Evolutionary conservation across 1,140 invertebrate genomes (phyloP), one percentile per base, ranked within the genome.

Genomic region (Micrasema minimum): DNA sequence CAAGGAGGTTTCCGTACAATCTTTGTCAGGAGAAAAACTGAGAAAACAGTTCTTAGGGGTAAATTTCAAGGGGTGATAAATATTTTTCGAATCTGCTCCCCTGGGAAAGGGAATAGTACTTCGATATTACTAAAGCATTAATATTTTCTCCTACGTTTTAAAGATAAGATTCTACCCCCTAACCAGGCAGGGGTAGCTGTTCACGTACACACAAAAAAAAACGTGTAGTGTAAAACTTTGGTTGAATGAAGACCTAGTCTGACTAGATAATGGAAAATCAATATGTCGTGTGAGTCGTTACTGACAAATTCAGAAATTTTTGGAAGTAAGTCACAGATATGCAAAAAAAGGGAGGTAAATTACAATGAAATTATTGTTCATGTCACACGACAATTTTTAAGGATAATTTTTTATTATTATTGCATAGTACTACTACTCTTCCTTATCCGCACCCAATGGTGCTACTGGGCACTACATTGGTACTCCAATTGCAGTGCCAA

Each of bases 61-160:
- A 66, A 74, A 70, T 74, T 74, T 74, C 68, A 61, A 59, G 16
- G 67, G 68, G 72, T 71, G 72, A 74, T 74, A 74, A 74, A 74
- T 74, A 69, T 69, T 53, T 68, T 14, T 35, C 23, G 61, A 74
- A 64, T n/a, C 67, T 65, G 65, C 70, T 66, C 72, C 68, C 31
- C 9, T 9, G 69, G 69, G 53, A 22, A 23, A 46, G 38, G 37
- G n/a, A 31, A 31, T 4, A 31, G 51, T 46, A 16, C 68, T 68
- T 66, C 69, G 31, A 74, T 74, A 74, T 74, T 74, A 74, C 65
- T 71, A 71, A 68, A 55, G 26, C 65, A 69, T 71, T 74, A 71
- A 71, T 74, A 74, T 71, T 74, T 74, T 62, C 66, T 67, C 37
- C 45, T 18, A 48, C 46, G 31, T 59, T 51, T 55, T 43, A 14